These are phyloP conservation scores for Eubucco bourcierii DNA, from an alignment of 2,113 vertebrate species.

Conservation along the genomic window DNA sequence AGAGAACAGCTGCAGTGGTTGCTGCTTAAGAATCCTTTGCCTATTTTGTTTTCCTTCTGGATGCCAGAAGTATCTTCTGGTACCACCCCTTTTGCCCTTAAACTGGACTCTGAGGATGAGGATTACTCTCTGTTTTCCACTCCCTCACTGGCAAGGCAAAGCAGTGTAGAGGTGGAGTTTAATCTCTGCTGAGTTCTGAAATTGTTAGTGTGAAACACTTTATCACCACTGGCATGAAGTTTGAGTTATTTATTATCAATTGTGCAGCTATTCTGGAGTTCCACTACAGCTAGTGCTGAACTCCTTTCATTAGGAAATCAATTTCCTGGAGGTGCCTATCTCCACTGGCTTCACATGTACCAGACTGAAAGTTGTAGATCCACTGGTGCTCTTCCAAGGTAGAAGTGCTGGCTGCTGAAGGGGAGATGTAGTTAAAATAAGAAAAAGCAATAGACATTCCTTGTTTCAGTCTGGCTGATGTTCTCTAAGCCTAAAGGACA, in stretches of 20 bases:
- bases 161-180: background rate
- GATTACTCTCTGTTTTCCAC: background rate
- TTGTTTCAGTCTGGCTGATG: background rate
- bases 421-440: conserved; percentile 13
- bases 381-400: conserved; percentile 32
- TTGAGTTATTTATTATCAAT: conserved; percentile 45
- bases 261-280: conserved; percentile 15
- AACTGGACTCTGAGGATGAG: background rate
- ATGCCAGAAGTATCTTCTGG: background rate
- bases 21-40: background rate
- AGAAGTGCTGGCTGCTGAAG: background rate
- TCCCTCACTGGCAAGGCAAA: background rate
- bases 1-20: background rate
- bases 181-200: background rate
- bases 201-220: conserved; percentile 6
- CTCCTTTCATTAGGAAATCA: conserved; percentile 59
- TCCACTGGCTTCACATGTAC: conserved; percentile 21
- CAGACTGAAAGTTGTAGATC: background rate
- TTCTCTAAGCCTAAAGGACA: background rate
- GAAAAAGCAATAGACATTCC: background rate
- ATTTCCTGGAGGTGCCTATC: conserved; percentile 54
- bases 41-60: background rate
- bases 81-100: background rate
- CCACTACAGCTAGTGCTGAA: background rate
- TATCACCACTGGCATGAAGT: conserved; percentile 20